phyloP scores from a whole-genome alignment of 1,140 invertebrate genomes.

The Drosophila mayri region DNA sequence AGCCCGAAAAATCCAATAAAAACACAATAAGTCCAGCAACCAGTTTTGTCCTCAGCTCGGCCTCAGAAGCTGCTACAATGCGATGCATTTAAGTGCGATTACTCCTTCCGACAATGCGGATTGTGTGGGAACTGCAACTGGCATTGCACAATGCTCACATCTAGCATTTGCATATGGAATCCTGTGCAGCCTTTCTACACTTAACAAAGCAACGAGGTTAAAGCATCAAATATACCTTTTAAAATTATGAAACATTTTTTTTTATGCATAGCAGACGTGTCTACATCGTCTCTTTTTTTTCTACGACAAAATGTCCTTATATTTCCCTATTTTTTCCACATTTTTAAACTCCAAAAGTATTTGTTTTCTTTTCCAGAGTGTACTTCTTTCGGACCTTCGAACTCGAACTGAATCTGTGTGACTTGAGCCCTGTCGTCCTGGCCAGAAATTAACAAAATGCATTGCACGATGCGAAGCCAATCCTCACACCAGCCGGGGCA shows the following conservation, averaged over 20 bases:
- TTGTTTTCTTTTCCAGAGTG: slow-evolving; percentile 7
- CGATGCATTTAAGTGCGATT: slow-evolving; percentile 63
- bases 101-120: slow-evolving; percentile 43
- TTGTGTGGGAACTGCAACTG: slow-evolving; percentile 36
- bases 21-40: slow-evolving; percentile 31
- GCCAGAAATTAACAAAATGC: slow-evolving; percentile 53
- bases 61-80: slow-evolving; percentile 35
- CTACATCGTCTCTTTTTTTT: no score
- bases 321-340: background rate
- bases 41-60: slow-evolving; percentile 6
- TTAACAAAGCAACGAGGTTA: background rate
- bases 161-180: slow-evolving; percentile 29
- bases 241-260: background rate
- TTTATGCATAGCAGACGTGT: background rate
- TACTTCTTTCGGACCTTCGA: background rate
- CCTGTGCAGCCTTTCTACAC: slow-evolving; percentile 4
- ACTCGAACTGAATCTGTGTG: slow-evolving; percentile 10
- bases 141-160: slow-evolving; percentile 2
- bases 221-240: background rate
- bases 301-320: background rate
- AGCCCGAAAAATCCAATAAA: slow-evolving; percentile 47
- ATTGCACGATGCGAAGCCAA: slow-evolving; percentile 34
- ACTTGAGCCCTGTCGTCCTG: slow-evolving; percentile 21
- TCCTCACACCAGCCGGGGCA: slow-evolving; percentile 24
- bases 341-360: no score